phyloP scores from a whole-genome alignment of 2,797 vertebrate genomes.

The Paedocypris micromegethes region DNA sequence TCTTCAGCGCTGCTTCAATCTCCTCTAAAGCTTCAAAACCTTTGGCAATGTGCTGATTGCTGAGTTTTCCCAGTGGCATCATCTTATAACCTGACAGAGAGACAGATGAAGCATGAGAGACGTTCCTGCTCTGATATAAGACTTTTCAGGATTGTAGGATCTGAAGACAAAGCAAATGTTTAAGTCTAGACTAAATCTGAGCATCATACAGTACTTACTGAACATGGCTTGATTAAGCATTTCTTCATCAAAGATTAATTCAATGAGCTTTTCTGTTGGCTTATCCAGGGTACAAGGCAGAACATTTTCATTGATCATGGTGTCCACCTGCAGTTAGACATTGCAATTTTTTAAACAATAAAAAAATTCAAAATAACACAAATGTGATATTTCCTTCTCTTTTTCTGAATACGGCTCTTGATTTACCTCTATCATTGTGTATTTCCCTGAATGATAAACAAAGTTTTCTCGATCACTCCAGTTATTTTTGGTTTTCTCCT shows the following conservation, averaged over 20 bases:
- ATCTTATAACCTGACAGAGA: conserved; percentile 82
- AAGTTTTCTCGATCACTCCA: conserved; percentile 76
- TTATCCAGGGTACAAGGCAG: conserved; percentile 70
- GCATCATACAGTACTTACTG: conserved; percentile 69
- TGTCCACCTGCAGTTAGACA: conserved; percentile 65
- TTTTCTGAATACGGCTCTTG: conserved; percentile 70
- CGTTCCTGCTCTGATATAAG: too few relatives aligned
- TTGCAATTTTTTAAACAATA: conserved; percentile 5
- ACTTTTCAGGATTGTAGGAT: too few relatives aligned
- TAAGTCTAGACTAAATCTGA: not conserved
- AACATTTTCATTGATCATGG: conserved; percentile 57
- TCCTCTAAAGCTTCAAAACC: conserved; percentile 86
- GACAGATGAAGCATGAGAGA: conserved; percentile 2
- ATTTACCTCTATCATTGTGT: conserved; percentile 85
- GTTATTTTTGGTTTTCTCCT: conserved; percentile 87
- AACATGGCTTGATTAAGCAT: conserved; percentile 92
- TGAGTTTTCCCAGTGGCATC: conserved; percentile 90
- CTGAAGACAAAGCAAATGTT: not conserved
- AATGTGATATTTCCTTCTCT: conserved; percentile 56
- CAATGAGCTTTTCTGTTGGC: conserved; percentile 75
- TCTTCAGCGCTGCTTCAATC: conserved; percentile 69
- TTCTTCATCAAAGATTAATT: conserved; percentile 86
- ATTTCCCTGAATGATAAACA: conserved; percentile 76
- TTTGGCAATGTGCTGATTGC: conserved; percentile 81
- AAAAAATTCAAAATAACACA: not conserved